These are phyloP conservation scores for Hypanus sabinus DNA, from an alignment of 2,113 vertebrate species.

Conservation along the genomic window DNA sequence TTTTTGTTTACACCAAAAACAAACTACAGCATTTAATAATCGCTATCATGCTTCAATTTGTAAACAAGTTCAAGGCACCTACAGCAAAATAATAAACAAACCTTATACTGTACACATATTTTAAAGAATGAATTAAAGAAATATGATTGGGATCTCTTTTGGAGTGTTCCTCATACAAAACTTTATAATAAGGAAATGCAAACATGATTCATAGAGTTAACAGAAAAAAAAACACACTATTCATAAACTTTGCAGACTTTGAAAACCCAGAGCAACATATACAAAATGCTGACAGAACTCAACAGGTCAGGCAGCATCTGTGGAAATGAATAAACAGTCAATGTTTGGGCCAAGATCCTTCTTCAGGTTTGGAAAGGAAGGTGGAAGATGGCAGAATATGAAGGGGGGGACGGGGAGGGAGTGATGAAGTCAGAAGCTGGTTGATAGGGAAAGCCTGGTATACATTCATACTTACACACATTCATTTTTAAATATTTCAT, in stretches of 20 bases:
- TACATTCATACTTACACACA: neutral
- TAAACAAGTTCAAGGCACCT: neutral
- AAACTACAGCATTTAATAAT: neutral
- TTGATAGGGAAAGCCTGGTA: too few species aligned
- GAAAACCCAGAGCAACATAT: too few species aligned
- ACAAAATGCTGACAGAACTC: too few species aligned
- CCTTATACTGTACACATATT: too few species aligned
- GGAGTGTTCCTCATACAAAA: neutral
- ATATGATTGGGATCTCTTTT: neutral
- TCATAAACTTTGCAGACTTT: too few species aligned
- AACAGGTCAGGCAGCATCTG: too few species aligned
- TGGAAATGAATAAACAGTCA: too few species aligned
- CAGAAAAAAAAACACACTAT: neutral
- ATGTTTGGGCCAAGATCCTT: too few species aligned
- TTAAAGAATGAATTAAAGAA: neutral
- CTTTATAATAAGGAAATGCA: neutral
- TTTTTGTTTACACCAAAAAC: neutral
- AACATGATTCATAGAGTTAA: neutral
- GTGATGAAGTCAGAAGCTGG: too few species aligned
- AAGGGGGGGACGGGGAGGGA: too few species aligned
- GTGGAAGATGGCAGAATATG: too few species aligned
- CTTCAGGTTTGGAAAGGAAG: too few species aligned
- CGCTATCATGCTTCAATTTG: neutral
- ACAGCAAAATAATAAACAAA: neutral
- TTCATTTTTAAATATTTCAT: neutral